Evolutionary conservation across 2,113 vertebrate genomes (phyloP).

Genomic region (Tragulus kanchil): DNA sequence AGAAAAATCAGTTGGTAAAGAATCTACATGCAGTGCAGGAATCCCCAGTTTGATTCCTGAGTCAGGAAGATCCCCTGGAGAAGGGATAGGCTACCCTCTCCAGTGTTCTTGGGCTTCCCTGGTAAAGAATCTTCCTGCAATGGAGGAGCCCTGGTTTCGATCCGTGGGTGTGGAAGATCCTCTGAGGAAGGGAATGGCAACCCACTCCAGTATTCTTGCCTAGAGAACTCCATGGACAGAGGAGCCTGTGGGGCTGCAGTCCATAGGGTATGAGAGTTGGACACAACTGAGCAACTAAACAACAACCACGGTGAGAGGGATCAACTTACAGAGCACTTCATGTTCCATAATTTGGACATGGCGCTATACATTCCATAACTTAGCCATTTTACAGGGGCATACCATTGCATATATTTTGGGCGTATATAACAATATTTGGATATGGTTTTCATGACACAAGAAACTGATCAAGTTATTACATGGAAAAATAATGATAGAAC

Average conservation of each 20-base stretch:
- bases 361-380: neutral
- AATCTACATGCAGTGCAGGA: no score
- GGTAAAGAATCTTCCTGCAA: no score
- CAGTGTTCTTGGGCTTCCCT: no score
- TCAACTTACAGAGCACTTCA: slow-evolving; percentile 40
- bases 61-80: no score
- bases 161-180: no score
- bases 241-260: neutral
- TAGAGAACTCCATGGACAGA: neutral
- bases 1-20: neutral
- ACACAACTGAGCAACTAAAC: neutral
- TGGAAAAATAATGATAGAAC: slow-evolving; percentile 50
- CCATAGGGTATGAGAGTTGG: neutral
- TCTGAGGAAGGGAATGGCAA: neutral
- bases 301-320: neutral
- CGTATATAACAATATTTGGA: slow-evolving; percentile 44
- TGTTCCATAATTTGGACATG: slow-evolving; percentile 11
- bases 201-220: neutral
- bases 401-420: neutral
- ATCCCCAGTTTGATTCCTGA: no score
- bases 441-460: neutral
- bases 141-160: no score
- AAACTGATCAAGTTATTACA: slow-evolving; percentile 39
- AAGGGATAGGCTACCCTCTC: no score
- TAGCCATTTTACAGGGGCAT: slow-evolving; percentile 14